These are phyloP conservation scores for Pterobdella sp. DNA, from an alignment of 2,888 invertebrate genomes.

Conservation along the genomic window DNA sequence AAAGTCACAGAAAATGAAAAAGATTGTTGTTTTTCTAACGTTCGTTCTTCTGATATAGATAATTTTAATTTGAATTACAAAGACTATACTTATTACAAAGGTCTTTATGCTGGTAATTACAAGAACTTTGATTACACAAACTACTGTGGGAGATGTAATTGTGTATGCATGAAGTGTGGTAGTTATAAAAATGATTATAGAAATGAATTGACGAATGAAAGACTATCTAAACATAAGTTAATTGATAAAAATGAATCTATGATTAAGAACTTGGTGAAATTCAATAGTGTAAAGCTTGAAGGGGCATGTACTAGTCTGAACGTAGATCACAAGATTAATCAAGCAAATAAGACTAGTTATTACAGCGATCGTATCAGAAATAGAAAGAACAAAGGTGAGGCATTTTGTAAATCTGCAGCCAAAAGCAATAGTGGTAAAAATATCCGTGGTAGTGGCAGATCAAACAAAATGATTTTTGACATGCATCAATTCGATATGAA, in stretches of 20 bases:
- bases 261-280: not conserved
- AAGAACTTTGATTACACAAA: not conserved
- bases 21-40: not conserved
- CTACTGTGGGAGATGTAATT: not conserved
- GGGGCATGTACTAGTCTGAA: not conserved
- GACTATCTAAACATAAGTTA: no score
- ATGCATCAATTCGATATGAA: no score
- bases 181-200: not conserved
- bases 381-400: no score
- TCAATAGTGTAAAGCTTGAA: not conserved
- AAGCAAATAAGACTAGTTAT: no score
- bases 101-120: not conserved
- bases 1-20: not conserved
- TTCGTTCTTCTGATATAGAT: not conserved
- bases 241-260: no score
- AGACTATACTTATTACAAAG: not conserved
- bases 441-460: no score
- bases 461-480: no score
- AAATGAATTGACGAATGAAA: not conserved
- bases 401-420: no score
- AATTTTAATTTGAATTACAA: not conserved
- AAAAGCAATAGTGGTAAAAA: no score
- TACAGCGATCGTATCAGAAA: no score
- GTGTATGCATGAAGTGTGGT: not conserved
- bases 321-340: no score